These are phyloP conservation scores for Lathamus discolor DNA, from an alignment of 2,113 vertebrate genomes.

Conservation along the genomic window DNA sequence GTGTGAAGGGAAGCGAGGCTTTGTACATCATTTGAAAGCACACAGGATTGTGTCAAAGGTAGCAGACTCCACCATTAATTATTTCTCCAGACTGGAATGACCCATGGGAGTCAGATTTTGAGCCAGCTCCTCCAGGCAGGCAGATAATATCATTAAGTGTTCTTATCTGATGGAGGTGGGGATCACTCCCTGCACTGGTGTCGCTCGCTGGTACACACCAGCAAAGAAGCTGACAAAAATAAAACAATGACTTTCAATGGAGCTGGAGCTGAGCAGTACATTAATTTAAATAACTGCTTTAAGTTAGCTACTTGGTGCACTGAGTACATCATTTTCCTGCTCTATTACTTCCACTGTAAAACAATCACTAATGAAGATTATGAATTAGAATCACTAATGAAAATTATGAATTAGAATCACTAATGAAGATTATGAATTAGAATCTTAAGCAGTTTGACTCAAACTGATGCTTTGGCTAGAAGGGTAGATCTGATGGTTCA, in stretches of 20 bases:
- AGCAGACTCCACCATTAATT: not conserved
- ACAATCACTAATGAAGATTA: not conserved
- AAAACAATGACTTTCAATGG: not conserved
- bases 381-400: not conserved
- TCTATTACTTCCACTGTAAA: not conserved
- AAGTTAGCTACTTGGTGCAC: not conserved
- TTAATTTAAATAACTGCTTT: slow-evolving; percentile 15
- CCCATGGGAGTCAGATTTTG: slow-evolving; percentile 3
- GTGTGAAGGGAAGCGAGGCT: not conserved
- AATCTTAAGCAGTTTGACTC: not conserved
- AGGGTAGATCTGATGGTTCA: not conserved
- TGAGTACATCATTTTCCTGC: not conserved
- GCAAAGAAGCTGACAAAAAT: not conserved
- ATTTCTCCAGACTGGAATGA: slow-evolving; percentile 3
- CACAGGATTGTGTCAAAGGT: slow-evolving; percentile 7
- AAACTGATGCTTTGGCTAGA: not conserved
- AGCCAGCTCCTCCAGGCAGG: not conserved
- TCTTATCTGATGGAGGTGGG: not conserved
- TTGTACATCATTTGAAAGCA: slow-evolving; percentile 30
- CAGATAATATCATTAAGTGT: not conserved
- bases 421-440: not conserved
- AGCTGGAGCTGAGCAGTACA: not conserved
- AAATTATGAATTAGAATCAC: not conserved
- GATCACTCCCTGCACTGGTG: not conserved
- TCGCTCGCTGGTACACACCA: not conserved